Base-by-base conservation (phyloP, 2,797 vertebrate genomes). In the Bovichtus diacanthus region DNA sequence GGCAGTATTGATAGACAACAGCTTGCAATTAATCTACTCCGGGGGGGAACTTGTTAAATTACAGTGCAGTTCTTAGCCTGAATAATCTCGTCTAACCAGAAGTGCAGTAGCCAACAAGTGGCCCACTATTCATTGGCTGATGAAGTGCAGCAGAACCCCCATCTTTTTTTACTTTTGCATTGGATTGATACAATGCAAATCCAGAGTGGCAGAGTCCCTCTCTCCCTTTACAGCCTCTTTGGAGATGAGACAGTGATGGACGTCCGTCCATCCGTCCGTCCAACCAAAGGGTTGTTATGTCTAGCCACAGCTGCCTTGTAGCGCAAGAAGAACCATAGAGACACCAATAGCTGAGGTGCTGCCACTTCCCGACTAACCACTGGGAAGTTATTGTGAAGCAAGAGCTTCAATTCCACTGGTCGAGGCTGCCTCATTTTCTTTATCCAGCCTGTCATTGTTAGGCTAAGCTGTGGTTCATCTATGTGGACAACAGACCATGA, bases 81-180 rank as follows among this genome's bases (percentile, higher is more conserved):
- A 13, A 43, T 41, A 41, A 43, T 43, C 16, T 43, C 18, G 41
- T 18, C 41, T 6, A 47, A 49, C n/a, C 47, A 49, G 10, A 49
- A 49, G 21, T 23, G 21, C 47, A 50, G 23, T 50, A 6, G 47
- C 11, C 47, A 50, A 25, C 47, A 50, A 50, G 47, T 7, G 12
- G 21, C 12, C 41, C 47, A 25, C 21, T 49, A n/a, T 49, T 50
- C 21, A 15, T 44, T 44, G 43, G 8, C 47, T 23, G 34, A 15
- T 36, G 55, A 58, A 38, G n/a, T 58, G 55, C 34, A 58, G 55
- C 38, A 58, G 55, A 12, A 58, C 55, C 31, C 11, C n/a, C 6
- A 21, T 38, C 19, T 58, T 23, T 58, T 55, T 39, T 21, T 58
- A 4, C 55, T 21, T 38, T 38, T 38, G 54, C 34, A 58, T 58